phyloP scores from a whole-genome alignment of 2,888 invertebrate genomes.

The Meta bourneti region DNA sequence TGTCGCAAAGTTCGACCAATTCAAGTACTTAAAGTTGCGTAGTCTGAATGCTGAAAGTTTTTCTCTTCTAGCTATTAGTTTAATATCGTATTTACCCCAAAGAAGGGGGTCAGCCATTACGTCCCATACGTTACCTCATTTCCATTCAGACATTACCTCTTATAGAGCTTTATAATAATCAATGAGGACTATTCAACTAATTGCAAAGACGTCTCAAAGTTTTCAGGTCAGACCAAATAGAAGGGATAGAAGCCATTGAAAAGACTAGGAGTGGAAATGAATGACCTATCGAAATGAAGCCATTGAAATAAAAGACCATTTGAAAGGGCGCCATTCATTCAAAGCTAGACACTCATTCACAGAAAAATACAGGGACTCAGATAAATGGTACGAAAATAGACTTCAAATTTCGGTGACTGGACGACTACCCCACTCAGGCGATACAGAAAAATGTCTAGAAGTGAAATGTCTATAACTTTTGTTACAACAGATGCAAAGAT shows the following conservation, averaged over 20 bases:
- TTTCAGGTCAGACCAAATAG: conserved; percentile 2
- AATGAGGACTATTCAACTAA: background rate
- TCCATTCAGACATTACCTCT: background rate
- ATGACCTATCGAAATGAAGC: conserved; percentile 29
- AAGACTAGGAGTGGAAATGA: conserved; percentile 1
- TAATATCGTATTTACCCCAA: too few relatives aligned
- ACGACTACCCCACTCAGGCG: too few relatives aligned
- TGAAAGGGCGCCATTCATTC: conserved; percentile 7
- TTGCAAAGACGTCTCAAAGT: background rate
- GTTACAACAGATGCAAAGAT: too few relatives aligned
- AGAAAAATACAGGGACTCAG: conserved; percentile 15
- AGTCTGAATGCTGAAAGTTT: too few relatives aligned
- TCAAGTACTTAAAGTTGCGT: too few relatives aligned
- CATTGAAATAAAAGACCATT: conserved; percentile 8
- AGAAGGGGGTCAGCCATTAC: too few relatives aligned
- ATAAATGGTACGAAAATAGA: conserved; percentile 1
- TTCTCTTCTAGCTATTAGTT: too few relatives aligned
- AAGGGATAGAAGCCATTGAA: conserved; percentile 18
- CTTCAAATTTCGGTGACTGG: background rate
- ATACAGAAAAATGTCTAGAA: too few relatives aligned
- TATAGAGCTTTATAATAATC: too few relatives aligned
- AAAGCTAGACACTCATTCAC: background rate
- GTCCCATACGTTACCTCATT: background rate
- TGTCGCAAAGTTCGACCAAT: too few relatives aligned
- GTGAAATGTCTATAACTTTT: too few relatives aligned